Conservation (phyloP, 2,113 vertebrate genomes). For the Cyphomyrus discorhynchus region DNA sequence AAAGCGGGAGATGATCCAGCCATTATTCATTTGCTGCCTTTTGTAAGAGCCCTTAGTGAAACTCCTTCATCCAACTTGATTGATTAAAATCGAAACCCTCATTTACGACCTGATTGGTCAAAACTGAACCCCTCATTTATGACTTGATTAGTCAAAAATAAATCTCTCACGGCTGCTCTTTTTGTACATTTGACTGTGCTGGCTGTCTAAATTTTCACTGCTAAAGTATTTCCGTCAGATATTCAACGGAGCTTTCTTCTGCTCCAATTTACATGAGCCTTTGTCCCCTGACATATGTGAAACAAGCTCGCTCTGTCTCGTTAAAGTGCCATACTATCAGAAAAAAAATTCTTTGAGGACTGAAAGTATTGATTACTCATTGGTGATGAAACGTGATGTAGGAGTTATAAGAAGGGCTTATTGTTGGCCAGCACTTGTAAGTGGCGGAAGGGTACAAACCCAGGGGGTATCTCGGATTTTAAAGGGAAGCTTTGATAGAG, state of each 20-base stretch:
- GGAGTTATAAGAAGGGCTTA: background rate
- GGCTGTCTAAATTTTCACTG: background rate
- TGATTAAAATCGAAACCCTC: background rate
- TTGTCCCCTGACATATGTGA: background rate
- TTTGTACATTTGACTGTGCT: background rate
- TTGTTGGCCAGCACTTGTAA: background rate
- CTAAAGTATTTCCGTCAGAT: background rate
- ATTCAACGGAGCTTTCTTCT: background rate
- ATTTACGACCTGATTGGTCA: background rate
- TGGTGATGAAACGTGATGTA: background rate
- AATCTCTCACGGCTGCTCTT: background rate
- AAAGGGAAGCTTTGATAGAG: background rate
- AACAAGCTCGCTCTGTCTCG: background rate
- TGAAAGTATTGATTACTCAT: background rate
- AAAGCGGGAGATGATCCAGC: background rate
- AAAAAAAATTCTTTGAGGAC: background rate
- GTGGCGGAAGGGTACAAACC: background rate
- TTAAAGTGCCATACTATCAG: background rate
- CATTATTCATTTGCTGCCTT: background rate
- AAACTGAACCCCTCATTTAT: background rate
- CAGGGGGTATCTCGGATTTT: background rate
- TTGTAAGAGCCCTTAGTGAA: background rate
- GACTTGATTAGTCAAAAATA: background rate
- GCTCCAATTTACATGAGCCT: background rate
- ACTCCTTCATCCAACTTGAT: background rate